Evolutionary conservation across 2,888 invertebrate species (phyloP).

Genomic region (Sinodicranocentrus sp.): DNA sequence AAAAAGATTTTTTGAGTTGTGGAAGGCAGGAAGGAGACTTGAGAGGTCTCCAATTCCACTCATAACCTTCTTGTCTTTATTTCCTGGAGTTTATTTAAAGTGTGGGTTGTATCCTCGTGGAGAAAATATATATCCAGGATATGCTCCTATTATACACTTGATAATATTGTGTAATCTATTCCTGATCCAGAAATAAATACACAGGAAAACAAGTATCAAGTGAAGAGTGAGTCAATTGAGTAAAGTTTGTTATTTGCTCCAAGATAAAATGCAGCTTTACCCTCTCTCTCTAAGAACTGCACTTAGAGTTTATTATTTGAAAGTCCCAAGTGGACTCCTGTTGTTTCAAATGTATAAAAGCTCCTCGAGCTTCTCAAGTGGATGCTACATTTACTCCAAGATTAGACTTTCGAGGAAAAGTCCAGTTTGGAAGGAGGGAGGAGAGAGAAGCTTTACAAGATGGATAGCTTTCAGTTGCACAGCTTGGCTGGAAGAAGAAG

Average conservation of each 20-base stretch:
- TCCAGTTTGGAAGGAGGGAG: background rate
- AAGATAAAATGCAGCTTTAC: conserved; percentile 64
- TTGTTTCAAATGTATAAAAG: conserved; percentile 53
- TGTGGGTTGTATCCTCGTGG: background rate
- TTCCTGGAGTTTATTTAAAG: too few species aligned
- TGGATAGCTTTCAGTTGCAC: conserved; percentile 56
- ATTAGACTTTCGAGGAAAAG: background rate
- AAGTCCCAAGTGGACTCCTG: conserved; percentile 61
- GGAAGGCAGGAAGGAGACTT: background rate
- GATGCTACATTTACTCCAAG: background rate
- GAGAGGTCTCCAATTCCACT: conserved; percentile 34
- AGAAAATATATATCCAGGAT: background rate
- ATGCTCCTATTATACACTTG: too few species aligned
- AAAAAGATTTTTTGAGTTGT: conserved; percentile 8
- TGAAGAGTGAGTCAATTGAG: background rate
- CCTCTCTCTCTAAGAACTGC: too few species aligned
- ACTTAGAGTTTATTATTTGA: conserved; percentile 61
- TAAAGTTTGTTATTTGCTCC: background rate
- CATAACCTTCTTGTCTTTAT: background rate
- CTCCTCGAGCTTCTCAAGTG: too few species aligned
- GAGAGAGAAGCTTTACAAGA: conserved; percentile 46
- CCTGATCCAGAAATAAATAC: conserved; percentile 46
- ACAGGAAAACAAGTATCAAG: background rate
- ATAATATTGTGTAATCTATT: conserved; percentile 35
- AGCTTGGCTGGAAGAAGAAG: background rate